phyloP scores from a whole-genome alignment of 2,888 invertebrate genomes.

The Laothoe populi region DNA sequence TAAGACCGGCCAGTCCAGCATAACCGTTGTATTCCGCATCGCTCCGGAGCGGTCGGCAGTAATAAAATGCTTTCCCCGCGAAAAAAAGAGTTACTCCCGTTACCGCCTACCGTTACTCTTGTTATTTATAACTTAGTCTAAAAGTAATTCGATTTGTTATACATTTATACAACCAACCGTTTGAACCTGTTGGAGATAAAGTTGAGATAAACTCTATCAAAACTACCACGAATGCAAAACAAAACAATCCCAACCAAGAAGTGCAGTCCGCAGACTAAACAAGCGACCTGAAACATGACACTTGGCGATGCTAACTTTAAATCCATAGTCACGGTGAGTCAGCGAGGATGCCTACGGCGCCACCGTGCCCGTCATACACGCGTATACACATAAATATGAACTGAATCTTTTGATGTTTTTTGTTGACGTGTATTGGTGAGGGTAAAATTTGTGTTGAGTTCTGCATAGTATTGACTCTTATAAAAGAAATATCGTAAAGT shows the following conservation, averaged over 20 bases:
- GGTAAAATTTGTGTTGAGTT: neutral
- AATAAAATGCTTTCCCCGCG: no score
- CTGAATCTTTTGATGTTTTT: neutral
- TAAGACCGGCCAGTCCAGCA: no score
- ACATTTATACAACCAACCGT: no score
- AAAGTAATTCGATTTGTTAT: no score
- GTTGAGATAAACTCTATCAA: neutral
- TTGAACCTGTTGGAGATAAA: no score
- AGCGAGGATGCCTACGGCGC: conserved; percentile 4
- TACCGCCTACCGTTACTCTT: no score
- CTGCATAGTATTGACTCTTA: no score
- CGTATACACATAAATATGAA: conserved; percentile 5
- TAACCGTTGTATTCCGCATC: no score
- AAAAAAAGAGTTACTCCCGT: no score
- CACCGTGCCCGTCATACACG: neutral
- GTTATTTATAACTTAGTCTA: no score
- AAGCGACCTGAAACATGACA: conserved; percentile 13
- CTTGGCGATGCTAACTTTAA: neutral
- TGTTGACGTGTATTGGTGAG: neutral
- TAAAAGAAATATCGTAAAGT: no score
- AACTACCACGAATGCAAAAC: neutral
- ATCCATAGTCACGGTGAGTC: conserved; percentile 11
- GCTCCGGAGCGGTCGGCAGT: no score
- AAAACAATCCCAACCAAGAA: neutral
- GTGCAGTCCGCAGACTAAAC: conserved; percentile 1